Conservation (phyloP, 2,797 vertebrate species). For the Zenarchopterus dispar region DNA sequence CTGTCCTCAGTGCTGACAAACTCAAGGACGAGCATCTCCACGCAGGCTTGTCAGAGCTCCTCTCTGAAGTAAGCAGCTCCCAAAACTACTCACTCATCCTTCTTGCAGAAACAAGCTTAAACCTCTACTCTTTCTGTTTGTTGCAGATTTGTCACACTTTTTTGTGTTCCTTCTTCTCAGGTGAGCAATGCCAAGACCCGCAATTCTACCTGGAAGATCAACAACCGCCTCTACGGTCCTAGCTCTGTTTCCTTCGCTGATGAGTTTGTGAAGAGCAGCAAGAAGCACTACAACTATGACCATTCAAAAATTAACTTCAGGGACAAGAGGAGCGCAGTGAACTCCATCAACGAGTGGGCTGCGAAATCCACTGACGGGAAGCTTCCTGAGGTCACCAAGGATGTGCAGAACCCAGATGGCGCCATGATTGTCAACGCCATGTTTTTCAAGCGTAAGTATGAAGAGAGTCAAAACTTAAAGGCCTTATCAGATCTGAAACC, state of each 20-base stretch:
- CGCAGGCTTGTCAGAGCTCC: conserved; percentile 89
- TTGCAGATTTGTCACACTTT: not conserved
- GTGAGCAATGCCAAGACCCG: conserved; percentile 88
- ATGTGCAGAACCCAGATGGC: conserved; percentile 92
- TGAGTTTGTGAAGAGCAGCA: conserved; percentile 94
- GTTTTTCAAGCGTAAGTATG: conserved; percentile 96
- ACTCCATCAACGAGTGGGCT: conserved; percentile 97
- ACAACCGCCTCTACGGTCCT: conserved; percentile 91
- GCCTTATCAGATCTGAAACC: not conserved
- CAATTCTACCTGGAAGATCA: conserved; percentile 97
- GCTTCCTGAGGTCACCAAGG: conserved; percentile 91
- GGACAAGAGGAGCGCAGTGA: conserved; percentile 94
- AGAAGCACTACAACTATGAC: conserved; percentile 95
- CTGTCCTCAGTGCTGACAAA: conserved; percentile 87
- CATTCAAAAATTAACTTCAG: conserved; percentile 96
- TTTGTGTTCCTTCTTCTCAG: conserved; percentile 26
- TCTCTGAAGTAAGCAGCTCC: conserved; percentile 76
- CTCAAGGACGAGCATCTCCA: conserved; percentile 92
- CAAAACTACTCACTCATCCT: not conserved
- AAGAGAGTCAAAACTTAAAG: not conserved
- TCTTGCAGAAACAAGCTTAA: not conserved
- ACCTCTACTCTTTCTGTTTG: not conserved
- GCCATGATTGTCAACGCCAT: conserved; percentile 95
- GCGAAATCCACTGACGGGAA: conserved; percentile 92
- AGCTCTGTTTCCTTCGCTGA: conserved; percentile 91